Evolutionary conservation across 2,888 invertebrate species (phyloP).

Genomic region (Sphaerophoria taeniata): DNA sequence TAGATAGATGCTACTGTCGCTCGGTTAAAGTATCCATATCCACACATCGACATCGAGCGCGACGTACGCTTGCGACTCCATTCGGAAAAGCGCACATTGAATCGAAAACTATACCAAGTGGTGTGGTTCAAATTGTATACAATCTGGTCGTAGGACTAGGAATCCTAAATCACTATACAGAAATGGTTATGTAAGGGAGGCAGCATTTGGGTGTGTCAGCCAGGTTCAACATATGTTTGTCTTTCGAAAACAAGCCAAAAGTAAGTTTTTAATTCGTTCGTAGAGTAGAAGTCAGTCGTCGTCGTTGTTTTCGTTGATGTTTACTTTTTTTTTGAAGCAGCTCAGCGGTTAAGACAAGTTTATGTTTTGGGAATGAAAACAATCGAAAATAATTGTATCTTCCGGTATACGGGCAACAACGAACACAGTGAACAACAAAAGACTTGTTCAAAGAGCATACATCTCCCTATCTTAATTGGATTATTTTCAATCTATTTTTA

Average conservation of each 20-base stretch:
- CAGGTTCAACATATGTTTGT: constrained; percentile 44
- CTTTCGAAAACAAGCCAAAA: constrained; percentile 41
- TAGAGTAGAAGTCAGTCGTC: not conserved
- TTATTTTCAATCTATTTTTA: constrained; percentile 39
- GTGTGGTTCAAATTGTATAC: not conserved
- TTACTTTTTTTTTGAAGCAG: constrained; percentile 38
- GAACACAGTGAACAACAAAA: constrained; percentile 37
- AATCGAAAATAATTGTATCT: constrained; percentile 60
- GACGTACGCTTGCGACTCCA: constrained; percentile 10
- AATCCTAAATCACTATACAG: not conserved
- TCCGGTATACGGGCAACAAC: constrained; percentile 46
- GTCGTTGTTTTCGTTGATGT: constrained; percentile 22
- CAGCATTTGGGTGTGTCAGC: constrained; percentile 17
- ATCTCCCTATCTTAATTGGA: constrained; percentile 42
- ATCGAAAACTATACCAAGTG: constrained; percentile 10
- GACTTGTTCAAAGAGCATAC: constrained; percentile 20
- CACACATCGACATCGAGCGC: not conserved
- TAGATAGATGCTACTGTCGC: constrained; percentile 17
- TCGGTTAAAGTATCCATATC: constrained; percentile 39
- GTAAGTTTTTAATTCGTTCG: constrained; percentile 5
- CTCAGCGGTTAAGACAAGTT: constrained; percentile 14
- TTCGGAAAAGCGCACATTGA: constrained; percentile 41
- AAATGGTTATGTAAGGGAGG: constrained; percentile 15
- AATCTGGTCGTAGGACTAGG: not conserved
- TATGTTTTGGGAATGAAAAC: constrained; percentile 39